Percentiles rank a stretch among this genome's conserved stretches.
Conservation (phyloP, 2,797 vertebrate species). For the Gouania willdenowi region DNA sequence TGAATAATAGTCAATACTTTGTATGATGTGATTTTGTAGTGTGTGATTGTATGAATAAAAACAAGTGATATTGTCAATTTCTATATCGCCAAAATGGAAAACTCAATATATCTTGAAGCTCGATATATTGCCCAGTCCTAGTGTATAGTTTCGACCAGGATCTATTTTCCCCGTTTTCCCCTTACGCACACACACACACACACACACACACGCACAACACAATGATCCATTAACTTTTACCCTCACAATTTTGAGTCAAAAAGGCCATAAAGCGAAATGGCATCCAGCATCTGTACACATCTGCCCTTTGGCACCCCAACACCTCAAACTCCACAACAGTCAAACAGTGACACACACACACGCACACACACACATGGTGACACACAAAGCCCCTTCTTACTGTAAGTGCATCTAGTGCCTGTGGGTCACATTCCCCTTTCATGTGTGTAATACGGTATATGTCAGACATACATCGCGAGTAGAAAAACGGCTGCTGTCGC, state of each 20-base stretch:
- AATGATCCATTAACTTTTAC: constrained; percentile 25
- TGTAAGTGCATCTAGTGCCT: not conserved
- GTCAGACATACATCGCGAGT: not conserved
- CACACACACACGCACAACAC: not conserved
- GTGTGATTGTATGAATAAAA: too few relatives aligned
- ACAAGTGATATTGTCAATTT: too few relatives aligned
- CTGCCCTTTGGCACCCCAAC: constrained; percentile 27
- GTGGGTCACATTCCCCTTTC: constrained; percentile 1
- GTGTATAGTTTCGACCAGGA: too few relatives aligned
- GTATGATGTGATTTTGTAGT: too few relatives aligned
- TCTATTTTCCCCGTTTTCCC: too few relatives aligned
- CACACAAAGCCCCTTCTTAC: not conserved
- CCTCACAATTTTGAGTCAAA: constrained; percentile 46
- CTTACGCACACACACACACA: not conserved
- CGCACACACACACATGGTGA: not conserved
- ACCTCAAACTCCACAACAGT: constrained; percentile 22
- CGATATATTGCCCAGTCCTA: too few relatives aligned
- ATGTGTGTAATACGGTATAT: not conserved
- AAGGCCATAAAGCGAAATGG: constrained; percentile 16
- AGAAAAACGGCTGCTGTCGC: not conserved
- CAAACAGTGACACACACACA: constrained; percentile 2
- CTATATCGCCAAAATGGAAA: too few relatives aligned
- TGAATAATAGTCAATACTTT: too few relatives aligned
- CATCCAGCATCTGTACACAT: constrained; percentile 18
- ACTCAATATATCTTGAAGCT: too few relatives aligned